These are phyloP conservation scores for Clinocottus analis DNA, from an alignment of 2,113 vertebrate species.

Conservation along the genomic window DNA sequence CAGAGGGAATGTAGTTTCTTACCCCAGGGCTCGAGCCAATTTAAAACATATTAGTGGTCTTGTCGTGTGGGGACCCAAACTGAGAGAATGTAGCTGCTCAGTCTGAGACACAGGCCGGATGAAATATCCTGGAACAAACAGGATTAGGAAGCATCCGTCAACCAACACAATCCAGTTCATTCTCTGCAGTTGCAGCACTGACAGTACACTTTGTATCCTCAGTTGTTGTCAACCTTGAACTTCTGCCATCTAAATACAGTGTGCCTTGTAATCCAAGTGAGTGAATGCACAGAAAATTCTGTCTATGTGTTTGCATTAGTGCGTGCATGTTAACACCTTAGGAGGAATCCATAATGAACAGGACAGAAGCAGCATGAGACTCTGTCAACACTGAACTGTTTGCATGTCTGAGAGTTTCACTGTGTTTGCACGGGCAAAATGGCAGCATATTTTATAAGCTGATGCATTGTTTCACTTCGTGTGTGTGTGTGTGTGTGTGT, in stretches of 20 bases:
- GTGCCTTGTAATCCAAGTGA: constrained; percentile 53
- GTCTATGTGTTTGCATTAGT: constrained; percentile 57
- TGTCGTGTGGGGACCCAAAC: constrained; percentile 54
- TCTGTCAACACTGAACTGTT: constrained; percentile 65
- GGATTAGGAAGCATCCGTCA: constrained; percentile 62
- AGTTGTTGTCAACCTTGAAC: constrained; percentile 40
- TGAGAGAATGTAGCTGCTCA: constrained; percentile 55
- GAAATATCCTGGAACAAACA: constrained; percentile 66
- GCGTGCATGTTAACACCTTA: constrained; percentile 42
- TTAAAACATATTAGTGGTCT: constrained; percentile 71
- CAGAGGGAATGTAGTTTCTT: constrained; percentile 44
- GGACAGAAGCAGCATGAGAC: constrained; percentile 39
- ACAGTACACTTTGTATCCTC: constrained; percentile 27
- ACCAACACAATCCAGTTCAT: constrained; percentile 29
- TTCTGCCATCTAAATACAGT: constrained; percentile 49
- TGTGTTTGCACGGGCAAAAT: constrained; percentile 56
- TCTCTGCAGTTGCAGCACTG: constrained; percentile 32
- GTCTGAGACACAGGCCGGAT: constrained; percentile 46
- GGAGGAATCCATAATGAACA: constrained; percentile 59
- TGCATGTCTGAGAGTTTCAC: constrained; percentile 47
- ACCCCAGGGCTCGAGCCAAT: constrained; percentile 63
- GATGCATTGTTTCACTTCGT: constrained; percentile 45
- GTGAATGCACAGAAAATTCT: constrained; percentile 44
- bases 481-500: constrained; percentile 48
- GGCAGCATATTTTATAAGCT: constrained; percentile 54